Evolutionary conservation across 1,140 invertebrate species (phyloP), one percentile per base, ranked within the genome.

Genomic region (Drosophila kepulauana): DNA sequence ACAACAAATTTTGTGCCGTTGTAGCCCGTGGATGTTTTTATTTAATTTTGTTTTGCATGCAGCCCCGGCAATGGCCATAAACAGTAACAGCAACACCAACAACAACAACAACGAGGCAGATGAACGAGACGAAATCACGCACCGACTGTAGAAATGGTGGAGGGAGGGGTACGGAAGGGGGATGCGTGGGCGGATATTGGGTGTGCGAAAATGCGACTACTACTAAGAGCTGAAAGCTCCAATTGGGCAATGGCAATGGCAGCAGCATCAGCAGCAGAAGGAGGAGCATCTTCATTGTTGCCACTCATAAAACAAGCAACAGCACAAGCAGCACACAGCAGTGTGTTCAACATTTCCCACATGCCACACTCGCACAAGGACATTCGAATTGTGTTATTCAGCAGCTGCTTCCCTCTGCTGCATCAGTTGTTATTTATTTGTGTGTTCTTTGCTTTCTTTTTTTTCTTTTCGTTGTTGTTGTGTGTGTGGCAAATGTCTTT

Each of bases 1-100:
- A 72, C 76, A 79, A 80, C 77, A 80, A 66, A 61, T 62, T 61
- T 58, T 49, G 16, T 15, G 54, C 25, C 48, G 64, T 45, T 61
- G 52, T 79, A 43, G 82, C 82, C 82, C 54, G 67, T 82, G 82
- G 84, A 68, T 87, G 82, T 87, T 87, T 88, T 82, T 88, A 75
- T 87, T 87, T 87, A 87, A 87, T 87, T 87, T 84, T 88, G 67
- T 78, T 87, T 86, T 82, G 71, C 72, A 63, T 75, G 43, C 41
- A 69, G 72, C 25, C 49, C 49, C 20, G 33, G 48, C 66, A 68
- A 68, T 61, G 51, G 57, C 58, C 51, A 69, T 56, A 69, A 75
- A 62, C 66, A 75, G 62, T 64, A 81, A 86, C 56, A 74, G 38
- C 66, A 67, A 30, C 8, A 52, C 20, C 33, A 67, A 48, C 65